phyloP scores from a whole-genome alignment of 2,888 invertebrate genomes.

The Teleogryllus oceanicus region DNA sequence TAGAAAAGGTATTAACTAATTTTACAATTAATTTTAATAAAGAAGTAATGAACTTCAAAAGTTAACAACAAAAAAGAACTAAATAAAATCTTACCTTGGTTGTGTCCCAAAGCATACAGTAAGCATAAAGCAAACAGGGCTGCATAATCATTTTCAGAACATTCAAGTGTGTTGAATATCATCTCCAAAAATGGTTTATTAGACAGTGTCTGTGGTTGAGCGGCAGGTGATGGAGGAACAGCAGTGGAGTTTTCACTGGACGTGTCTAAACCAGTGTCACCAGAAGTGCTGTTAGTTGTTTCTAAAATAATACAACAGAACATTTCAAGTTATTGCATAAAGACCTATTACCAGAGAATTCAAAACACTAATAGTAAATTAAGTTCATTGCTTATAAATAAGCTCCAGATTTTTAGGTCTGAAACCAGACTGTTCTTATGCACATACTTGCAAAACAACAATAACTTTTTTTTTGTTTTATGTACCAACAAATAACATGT shows the following conservation, averaged over 20 bases:
- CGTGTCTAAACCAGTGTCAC: not conserved
- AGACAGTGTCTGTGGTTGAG: conserved; percentile 51
- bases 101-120: conserved; percentile 88
- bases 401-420: not conserved
- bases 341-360: not conserved
- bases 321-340: not conserved
- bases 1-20: too few species aligned
- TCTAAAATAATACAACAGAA: conserved; percentile 21
- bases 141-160: conserved; percentile 90
- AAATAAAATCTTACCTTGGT: conserved; percentile 67
- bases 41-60: too few species aligned
- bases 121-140: conserved; percentile 87
- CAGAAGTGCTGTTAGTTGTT: conserved; percentile 4
- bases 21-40: too few species aligned
- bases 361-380: conserved; percentile 12
- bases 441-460: too few species aligned
- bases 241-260: not conserved
- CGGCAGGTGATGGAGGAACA: conserved; percentile 38
- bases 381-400: not conserved
- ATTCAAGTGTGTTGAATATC: conserved; percentile 76
- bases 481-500: too few species aligned
- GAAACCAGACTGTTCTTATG: too few species aligned
- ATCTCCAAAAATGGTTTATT: conserved; percentile 84
- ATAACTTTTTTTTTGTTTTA: too few species aligned
- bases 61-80: too few species aligned